Evolutionary conservation across 1,140 invertebrate species (phyloP), one percentile per base, ranked within the genome.

Genomic region (Meteorus sp.): DNA sequence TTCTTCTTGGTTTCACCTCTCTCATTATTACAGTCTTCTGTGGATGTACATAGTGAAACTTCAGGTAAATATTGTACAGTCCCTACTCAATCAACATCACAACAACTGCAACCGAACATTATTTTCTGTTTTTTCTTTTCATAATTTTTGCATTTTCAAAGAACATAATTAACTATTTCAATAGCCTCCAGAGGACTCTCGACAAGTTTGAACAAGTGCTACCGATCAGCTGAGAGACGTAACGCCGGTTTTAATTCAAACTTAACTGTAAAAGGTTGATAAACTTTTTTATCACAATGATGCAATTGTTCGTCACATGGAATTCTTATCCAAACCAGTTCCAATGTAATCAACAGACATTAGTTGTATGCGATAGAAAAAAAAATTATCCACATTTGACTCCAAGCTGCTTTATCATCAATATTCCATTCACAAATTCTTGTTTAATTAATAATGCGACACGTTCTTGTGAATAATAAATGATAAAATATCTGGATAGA

Each of bases 1-100:
- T 67, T 20, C 72, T 68, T 23, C 74, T 64, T 15, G 65, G 63
- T 9, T 66, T 74, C 9, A 17, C 20, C 27, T 71, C 70, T 17
- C 56, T 70, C 64, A 73, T 63, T 62, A 68, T 72, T 25, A 37
- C 25, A n/a, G 7, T 50, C 4, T 31, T 31, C 23, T 15, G 33
- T 50, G 3, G 9, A 17, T 17, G 13, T 23, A 2, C 43, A 45
- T 15, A n/a, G n/a, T 2, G 20, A 15, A 17, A 19, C 17, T 13
- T 45, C 27, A 29, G 9, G 13, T 39, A 39, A 39, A 39, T 39
- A 11, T n/a, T 4, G n/a, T n/a, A n/a, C n/a, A n/a, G 1, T 41
- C 20, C 20, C 20, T 13, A 6, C 7, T 19, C 2, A 41, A 5
- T 39, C 1, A n/a, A 39, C 15, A n/a, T 3, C 1, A n/a, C 15